Evolutionary conservation across 2,797 vertebrate species (phyloP).

Genomic region (Onychomys arenicola): DNA sequence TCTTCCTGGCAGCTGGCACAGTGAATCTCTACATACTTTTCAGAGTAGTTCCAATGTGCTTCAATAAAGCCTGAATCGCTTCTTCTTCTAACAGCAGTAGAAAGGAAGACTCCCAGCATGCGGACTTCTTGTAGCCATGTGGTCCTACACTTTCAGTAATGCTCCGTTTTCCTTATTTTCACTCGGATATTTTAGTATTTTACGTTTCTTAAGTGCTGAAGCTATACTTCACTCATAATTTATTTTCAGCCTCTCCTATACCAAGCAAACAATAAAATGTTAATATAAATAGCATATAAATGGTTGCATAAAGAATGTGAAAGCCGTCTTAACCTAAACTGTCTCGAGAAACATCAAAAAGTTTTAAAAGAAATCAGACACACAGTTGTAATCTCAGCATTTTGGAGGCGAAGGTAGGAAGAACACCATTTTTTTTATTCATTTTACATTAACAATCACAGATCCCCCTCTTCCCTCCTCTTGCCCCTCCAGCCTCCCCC

Average conservation of each 20-base stretch:
- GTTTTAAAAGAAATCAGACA: not conserved
- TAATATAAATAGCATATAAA: conserved; percentile 1
- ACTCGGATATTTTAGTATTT: not conserved
- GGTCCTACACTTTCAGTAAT: not conserved
- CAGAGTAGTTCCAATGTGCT: not conserved
- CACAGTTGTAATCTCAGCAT: not conserved
- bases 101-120: not conserved
- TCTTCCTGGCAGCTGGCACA: not conserved
- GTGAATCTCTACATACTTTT: not conserved
- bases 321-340: not conserved
- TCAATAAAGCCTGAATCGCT: not conserved
- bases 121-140: not conserved
- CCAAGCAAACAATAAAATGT: not conserved
- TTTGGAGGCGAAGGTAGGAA: not conserved
- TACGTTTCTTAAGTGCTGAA: conserved; percentile 9
- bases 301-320: conserved; percentile 32
- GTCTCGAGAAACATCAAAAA: conserved; percentile 41
- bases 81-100: not conserved
- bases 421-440: no score
- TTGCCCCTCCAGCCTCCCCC: no score
- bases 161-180: conserved; percentile 1
- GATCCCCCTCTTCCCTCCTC: no score
- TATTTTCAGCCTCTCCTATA: not conserved
- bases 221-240: not conserved
- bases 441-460: no score